These are phyloP conservation scores for Crambe crambe DNA, from an alignment of 37 sponge, comb jelly and placozoan species.

Conservation along the genomic window DNA sequence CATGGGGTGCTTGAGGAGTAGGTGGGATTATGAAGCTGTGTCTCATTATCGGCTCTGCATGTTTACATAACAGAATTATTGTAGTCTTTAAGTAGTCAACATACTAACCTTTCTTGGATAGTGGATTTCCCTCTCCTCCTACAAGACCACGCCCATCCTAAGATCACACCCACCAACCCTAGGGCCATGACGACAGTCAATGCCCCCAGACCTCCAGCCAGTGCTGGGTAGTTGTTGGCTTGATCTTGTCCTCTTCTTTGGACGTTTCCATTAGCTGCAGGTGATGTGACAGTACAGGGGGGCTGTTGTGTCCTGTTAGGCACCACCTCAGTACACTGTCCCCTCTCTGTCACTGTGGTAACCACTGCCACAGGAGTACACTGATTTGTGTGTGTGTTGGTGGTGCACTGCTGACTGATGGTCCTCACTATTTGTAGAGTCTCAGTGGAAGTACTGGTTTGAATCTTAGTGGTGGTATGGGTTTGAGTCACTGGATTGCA, in stretches of 20 bases:
- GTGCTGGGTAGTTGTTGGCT: not conserved
- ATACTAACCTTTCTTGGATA: slow-evolving; percentile 1
- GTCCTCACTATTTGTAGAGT: no score
- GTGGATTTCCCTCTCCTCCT: slow-evolving; percentile 6
- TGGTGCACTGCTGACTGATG: no score
- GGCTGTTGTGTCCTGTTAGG: not conserved
- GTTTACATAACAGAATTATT: no score
- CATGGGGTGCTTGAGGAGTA: not conserved
- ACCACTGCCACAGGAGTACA: not conserved
- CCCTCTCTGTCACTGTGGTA: not conserved
- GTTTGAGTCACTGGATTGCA: no score
- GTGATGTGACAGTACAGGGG: no score
- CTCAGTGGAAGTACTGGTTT: no score
- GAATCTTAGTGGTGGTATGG: no score
- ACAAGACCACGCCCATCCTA: slow-evolving; percentile 11
- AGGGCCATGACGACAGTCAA: not conserved
- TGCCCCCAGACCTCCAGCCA: slow-evolving; percentile 8
- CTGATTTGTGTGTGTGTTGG: not conserved
- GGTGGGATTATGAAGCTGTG: no score
- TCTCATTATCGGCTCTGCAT: no score
- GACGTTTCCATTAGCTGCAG: no score
- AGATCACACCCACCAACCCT: slow-evolving; percentile 3
- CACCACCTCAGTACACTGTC: not conserved
- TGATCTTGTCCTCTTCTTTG: no score
- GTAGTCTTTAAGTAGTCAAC: no score